These are phyloP conservation scores for Nothura maculosa DNA, from an alignment of 2,797 vertebrate genomes.

Conservation along the genomic window DNA sequence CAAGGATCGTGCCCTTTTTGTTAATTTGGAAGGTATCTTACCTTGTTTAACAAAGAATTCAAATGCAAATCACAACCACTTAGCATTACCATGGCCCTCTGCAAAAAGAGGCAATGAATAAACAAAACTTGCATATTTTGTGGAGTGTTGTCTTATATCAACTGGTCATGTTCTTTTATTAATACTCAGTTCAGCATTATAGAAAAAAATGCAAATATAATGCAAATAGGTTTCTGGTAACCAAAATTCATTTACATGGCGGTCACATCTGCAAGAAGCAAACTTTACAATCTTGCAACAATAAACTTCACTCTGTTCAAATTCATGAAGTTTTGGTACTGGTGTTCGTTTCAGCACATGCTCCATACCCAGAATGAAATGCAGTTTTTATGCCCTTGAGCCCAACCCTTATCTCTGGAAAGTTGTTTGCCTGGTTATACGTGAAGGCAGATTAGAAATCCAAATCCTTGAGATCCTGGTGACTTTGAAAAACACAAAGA, in stretches of 20 bases:
- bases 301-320: not conserved
- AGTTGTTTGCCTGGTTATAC: not conserved
- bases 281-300: not conserved
- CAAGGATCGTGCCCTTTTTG: not conserved
- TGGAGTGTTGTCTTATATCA: constrained; percentile 11
- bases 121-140: constrained; percentile 10
- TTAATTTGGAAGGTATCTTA: constrained; percentile 54
- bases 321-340: not conserved
- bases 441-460: not conserved
- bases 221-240: constrained; percentile 25
- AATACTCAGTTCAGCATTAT: constrained; percentile 24
- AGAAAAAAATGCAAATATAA: constrained; percentile 8
- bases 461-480: not conserved
- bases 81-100: constrained; percentile 17
- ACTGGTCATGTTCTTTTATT: not conserved
- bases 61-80: constrained; percentile 52
- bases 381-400: not conserved
- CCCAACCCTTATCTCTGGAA: not conserved
- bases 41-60: constrained; percentile 51
- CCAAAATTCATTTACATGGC: constrained; percentile 27
- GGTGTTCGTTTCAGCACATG: not conserved
- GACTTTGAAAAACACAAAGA: not conserved
- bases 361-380: not conserved
- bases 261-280: constrained; percentile 9
- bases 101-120: constrained; percentile 8